Conservation (phyloP, 2,113 vertebrate genomes). For the Anthoscopus minutus region DNA sequence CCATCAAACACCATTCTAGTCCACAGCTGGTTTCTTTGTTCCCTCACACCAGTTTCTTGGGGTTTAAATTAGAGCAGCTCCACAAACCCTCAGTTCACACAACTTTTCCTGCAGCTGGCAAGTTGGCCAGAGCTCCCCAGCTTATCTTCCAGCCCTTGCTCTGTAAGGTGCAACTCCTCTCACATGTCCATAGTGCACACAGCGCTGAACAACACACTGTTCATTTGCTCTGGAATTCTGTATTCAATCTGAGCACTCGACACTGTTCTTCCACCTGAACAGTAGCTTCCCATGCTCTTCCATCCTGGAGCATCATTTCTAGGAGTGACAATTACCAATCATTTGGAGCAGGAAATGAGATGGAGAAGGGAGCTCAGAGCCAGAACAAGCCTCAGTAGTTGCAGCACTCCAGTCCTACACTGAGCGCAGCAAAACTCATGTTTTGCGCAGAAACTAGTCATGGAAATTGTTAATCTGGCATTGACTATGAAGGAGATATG, state of each 20-base stretch:
- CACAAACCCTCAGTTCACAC: not conserved
- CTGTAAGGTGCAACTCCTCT: not conserved
- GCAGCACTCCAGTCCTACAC: not conserved
- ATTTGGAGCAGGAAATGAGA: not conserved
- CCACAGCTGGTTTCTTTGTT: not conserved
- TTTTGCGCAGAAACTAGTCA: not conserved
- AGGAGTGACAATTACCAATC: not conserved
- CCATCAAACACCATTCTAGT: not conserved
- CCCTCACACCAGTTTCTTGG: not conserved
- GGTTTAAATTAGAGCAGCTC: not conserved
- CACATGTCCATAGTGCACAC: not conserved
- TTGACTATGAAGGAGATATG: not conserved
- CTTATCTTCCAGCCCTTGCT: not conserved
- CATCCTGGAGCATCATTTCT: not conserved
- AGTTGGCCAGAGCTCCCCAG: not conserved
- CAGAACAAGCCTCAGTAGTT: not conserved
- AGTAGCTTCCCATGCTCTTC: not conserved
- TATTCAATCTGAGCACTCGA: not conserved
- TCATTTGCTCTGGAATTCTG: not conserved
- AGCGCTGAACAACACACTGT: not conserved
- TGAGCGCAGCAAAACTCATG: not conserved
- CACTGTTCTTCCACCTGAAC: not conserved
- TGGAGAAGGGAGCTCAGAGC: not conserved
- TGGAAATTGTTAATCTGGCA: not conserved
- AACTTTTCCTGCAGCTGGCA: not conserved